Evolutionary conservation across 1,140 invertebrate genomes (phyloP).

Genomic region (Papilio polytes): DNA sequence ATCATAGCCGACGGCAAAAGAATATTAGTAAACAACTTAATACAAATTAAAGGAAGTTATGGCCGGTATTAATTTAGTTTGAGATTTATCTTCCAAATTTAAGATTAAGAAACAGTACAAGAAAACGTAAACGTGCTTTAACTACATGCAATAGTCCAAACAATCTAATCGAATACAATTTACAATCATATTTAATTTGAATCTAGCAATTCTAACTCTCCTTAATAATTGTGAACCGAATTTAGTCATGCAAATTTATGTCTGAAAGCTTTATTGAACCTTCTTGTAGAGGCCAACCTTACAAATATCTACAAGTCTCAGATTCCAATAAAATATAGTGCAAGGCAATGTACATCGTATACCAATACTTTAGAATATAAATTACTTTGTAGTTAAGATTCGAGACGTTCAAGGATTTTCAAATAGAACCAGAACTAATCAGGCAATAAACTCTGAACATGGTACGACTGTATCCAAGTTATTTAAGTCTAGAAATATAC

Average conservation of each 20-base stretch:
- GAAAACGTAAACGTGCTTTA: too few species aligned
- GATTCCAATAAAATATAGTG: conserved; percentile 45
- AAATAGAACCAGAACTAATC: conserved; percentile 65
- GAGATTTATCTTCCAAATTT: background rate
- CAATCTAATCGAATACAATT: background rate
- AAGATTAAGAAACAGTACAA: background rate
- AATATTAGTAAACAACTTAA: background rate
- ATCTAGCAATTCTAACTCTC: background rate
- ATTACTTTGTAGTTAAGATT: conserved; percentile 34
- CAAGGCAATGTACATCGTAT: conserved; percentile 43
- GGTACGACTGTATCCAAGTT: conserved; percentile 22
- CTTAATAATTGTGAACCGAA: conserved; percentile 39
- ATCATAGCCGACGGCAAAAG: background rate
- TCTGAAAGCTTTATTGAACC: conserved; percentile 53
- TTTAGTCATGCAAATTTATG: conserved; percentile 48
- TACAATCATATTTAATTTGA: conserved; percentile 14
- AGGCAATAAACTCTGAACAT: conserved; percentile 53
- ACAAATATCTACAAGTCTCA: conserved; percentile 59
- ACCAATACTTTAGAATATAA: conserved; percentile 7
- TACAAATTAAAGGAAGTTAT: background rate
- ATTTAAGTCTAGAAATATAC: background rate
- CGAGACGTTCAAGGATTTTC: conserved; percentile 54
- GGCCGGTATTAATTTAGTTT: background rate
- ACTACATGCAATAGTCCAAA: too few species aligned
- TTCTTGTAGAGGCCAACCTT: conserved; percentile 55